These are phyloP conservation scores for Rhinoraja longicauda DNA, from an alignment of 2,797 vertebrate genomes.

Conservation along the genomic window DNA sequence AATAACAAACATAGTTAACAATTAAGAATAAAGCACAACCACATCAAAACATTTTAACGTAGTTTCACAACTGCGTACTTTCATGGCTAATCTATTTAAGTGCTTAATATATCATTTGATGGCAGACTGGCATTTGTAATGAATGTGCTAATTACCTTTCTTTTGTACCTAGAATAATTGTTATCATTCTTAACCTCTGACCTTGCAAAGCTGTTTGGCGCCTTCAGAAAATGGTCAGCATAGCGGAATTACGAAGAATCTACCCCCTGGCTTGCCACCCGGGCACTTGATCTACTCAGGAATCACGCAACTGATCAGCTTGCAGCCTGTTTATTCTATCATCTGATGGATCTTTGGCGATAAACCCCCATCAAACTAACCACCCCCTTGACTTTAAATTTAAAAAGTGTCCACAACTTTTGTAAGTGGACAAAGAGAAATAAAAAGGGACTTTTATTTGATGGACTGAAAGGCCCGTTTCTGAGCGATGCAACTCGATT, in stretches of 20 bases:
- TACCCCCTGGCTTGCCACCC: neutral
- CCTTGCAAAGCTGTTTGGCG: neutral
- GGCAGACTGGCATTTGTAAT: neutral
- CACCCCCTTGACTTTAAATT: neutral
- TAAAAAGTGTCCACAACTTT: neutral
- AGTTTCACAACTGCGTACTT: neutral
- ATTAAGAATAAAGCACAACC: no score
- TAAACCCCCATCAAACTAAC: neutral
- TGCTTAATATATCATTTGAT: neutral
- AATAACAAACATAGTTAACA: no score
- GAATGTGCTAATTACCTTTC: neutral
- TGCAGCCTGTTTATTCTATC: neutral
- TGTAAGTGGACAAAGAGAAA: neutral
- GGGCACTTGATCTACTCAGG: neutral
- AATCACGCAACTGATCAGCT: neutral
- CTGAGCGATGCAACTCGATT: neutral
- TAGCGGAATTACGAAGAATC: neutral
- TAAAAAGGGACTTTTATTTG: no score
- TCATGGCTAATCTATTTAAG: neutral
- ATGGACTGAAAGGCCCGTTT: no score
- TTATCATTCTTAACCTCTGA: neutral
- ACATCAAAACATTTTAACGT: no score
- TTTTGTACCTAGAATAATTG: neutral
- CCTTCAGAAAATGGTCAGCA: neutral
- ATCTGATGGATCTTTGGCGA: no score